A percentile compares a stretch with the other conserved stretches of the same genome.
Evolutionary conservation across 2,113 vertebrate genomes (phyloP).

Genomic region (Chelonoidis abingdonii): DNA sequence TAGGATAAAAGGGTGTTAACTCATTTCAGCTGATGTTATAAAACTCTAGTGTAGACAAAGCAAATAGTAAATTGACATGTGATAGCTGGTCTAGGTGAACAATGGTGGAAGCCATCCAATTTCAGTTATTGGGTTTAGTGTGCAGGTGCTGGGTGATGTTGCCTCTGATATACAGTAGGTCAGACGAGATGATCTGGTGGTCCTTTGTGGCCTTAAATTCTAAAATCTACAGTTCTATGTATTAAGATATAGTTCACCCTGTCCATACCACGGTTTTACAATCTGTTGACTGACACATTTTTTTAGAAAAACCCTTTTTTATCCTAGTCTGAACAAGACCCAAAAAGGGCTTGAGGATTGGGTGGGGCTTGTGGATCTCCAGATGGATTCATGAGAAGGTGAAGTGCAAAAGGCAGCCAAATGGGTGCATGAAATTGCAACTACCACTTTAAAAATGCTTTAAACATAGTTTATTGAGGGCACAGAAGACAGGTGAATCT

Average conservation of each 20-base stretch:
- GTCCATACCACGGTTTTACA: slow-evolving; percentile 30
- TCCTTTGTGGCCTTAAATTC: background rate
- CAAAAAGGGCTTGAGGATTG: background rate
- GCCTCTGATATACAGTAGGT: background rate
- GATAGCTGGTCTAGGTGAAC: slow-evolving; percentile 25
- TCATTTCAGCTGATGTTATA: slow-evolving; percentile 41
- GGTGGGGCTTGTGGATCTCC: slow-evolving; percentile 40
- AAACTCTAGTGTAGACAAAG: slow-evolving; percentile 19
- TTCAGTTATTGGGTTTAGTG: background rate
- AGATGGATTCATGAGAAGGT: slow-evolving; percentile 26
- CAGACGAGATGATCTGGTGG: background rate
- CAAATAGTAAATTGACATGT: slow-evolving; percentile 50
- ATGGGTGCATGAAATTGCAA: slow-evolving; percentile 32
- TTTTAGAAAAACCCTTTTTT: slow-evolving; percentile 31
- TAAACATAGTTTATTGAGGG: background rate
- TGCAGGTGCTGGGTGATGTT: background rate
- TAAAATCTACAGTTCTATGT: background rate
- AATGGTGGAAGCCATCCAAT: slow-evolving; percentile 8
- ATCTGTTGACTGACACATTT: slow-evolving; percentile 22
- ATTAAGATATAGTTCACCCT: slow-evolving; percentile 56
- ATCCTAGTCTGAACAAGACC: background rate
- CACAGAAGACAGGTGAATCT: slow-evolving; percentile 44
- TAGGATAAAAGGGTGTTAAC: slow-evolving; percentile 41
- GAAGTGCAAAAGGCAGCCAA: slow-evolving; percentile 46
- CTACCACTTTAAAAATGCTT: slow-evolving; percentile 47